phyloP scores from a whole-genome alignment of 2,797 vertebrate species.

The Siniperca obscura region DNA sequence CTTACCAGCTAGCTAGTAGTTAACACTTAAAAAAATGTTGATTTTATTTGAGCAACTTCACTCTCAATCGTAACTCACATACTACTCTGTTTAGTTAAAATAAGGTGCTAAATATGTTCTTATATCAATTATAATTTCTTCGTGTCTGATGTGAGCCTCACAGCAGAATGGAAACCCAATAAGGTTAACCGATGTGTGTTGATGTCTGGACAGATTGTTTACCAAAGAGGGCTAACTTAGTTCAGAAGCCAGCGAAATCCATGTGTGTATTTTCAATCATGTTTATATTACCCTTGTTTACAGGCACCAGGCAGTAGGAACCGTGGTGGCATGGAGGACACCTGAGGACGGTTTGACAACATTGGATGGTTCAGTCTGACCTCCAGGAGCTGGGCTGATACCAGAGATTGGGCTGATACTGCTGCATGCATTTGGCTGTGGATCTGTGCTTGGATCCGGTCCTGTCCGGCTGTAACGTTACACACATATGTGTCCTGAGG shows the following conservation, averaged over 20 bases:
- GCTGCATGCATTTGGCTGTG: constrained; percentile 60
- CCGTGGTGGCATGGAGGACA: constrained; percentile 73
- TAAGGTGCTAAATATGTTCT: fast-evolving
- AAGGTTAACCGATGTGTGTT: constrained; percentile 35
- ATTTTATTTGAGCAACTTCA: background rate
- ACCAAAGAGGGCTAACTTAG: constrained; percentile 2
- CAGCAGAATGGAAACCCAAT: background rate
- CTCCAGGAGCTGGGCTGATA: constrained; percentile 59
- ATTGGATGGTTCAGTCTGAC: constrained; percentile 59
- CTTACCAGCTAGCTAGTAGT: constrained; percentile 32
- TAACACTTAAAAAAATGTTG: background rate
- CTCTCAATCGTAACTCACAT: background rate
- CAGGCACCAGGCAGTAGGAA: constrained; percentile 52
- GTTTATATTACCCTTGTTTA: constrained; percentile 38
- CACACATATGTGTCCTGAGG: constrained; percentile 53
- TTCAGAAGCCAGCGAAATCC: background rate
- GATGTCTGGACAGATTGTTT: constrained; percentile 34
- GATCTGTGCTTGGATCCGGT: constrained; percentile 53
- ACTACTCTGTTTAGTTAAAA: background rate
- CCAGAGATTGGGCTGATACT: constrained; percentile 46
- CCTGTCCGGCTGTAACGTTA: constrained; percentile 40
- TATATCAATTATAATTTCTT: too few relatives aligned
- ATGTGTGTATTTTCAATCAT: constrained; percentile 27
- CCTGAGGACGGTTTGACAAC: constrained; percentile 63
- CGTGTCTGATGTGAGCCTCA: background rate